Conservation (phyloP, 2,797 vertebrate genomes). For the Phalanger gymnotis region DNA sequence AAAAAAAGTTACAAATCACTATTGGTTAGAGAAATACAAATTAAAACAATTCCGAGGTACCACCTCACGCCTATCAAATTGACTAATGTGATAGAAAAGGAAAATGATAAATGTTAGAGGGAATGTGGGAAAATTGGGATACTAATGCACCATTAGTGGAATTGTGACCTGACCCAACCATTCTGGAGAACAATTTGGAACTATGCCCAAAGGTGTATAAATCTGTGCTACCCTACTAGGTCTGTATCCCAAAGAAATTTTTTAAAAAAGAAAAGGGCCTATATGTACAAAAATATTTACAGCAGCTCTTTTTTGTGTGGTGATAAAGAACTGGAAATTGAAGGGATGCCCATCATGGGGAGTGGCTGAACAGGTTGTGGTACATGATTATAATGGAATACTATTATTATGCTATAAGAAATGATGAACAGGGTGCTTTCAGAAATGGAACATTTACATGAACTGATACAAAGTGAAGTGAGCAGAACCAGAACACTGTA, state of each 20-base stretch:
- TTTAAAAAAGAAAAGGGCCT: neutral
- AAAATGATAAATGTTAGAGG: neutral
- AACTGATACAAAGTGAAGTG: neutral
- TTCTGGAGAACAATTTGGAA: constrained; percentile 6
- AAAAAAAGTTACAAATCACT: neutral
- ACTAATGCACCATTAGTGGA: neutral
- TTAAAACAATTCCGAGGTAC: neutral
- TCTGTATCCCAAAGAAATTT: constrained; percentile 24
- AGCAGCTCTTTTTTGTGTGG: constrained; percentile 25
- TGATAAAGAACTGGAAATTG: constrained; percentile 25
- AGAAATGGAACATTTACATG: neutral
- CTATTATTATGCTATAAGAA: neutral
- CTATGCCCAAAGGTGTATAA: neutral
- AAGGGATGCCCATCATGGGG: neutral
- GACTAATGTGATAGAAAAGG: neutral
- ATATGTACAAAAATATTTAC: constrained; percentile 9
- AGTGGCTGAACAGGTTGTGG: neutral
- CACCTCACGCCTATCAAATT: neutral
- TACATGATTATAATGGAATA: neutral
- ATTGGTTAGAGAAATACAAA: neutral
- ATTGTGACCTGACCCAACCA: neutral
- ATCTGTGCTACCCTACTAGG: neutral
- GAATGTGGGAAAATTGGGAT: neutral
- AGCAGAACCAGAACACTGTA: neutral
- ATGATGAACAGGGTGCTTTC: neutral